These are phyloP conservation scores for Herminia tarsipennalis DNA, from an alignment of 2,888 invertebrate genomes.

Conservation along the genomic window DNA sequence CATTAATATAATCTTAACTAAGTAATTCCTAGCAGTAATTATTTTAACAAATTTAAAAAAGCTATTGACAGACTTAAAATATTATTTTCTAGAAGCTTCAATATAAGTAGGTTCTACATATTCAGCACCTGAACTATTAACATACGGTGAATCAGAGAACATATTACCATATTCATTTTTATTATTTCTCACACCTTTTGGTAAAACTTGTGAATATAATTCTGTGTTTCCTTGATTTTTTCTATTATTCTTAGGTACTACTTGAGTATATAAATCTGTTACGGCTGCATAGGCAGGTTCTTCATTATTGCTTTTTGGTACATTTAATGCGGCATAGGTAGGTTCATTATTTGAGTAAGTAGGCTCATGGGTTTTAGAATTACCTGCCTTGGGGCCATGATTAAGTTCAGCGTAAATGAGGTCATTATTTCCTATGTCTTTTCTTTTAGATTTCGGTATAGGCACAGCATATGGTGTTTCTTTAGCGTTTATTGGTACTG, in stretches of 20 bases:
- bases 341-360: too few relatives aligned
- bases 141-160: constrained; percentile 2
- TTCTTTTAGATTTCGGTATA: constrained; percentile 3
- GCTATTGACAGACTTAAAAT: too few relatives aligned
- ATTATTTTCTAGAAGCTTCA: background rate
- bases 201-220: too few relatives aligned
- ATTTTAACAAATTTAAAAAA: too few relatives aligned
- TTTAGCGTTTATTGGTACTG: background rate
- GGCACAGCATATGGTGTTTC: background rate
- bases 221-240: too few relatives aligned
- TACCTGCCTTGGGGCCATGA: background rate
- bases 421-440: background rate
- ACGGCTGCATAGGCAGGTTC: background rate
- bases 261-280: background rate
- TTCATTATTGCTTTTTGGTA: background rate
- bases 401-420: background rate
- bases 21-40: too few relatives aligned
- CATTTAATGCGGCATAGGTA: too few relatives aligned
- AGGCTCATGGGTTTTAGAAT: too few relatives aligned
- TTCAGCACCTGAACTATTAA: constrained; percentile 3
- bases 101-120: constrained; percentile 10
- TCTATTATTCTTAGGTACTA: background rate
- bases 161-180: background rate
- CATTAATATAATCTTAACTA: too few relatives aligned
- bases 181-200: too few relatives aligned